Conservation (phyloP, 2,888 invertebrate species). For the Melitaea athalia region DNA sequence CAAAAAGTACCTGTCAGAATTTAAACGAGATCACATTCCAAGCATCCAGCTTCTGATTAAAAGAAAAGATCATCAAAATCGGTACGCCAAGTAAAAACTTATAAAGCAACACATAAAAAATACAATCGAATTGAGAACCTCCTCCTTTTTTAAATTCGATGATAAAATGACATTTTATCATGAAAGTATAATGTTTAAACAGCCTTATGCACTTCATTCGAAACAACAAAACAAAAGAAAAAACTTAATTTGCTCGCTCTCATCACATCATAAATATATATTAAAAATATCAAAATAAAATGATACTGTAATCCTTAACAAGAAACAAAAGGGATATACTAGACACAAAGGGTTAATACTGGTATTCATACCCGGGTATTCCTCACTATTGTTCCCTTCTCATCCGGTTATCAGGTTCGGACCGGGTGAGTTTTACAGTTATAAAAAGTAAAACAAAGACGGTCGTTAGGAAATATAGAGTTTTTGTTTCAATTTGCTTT, state of each 20-base stretch:
- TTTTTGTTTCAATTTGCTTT: too few species aligned
- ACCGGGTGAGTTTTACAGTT: constrained; percentile 24
- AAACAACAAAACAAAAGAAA: too few species aligned
- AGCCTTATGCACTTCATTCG: not conserved
- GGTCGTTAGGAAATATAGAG: not conserved
- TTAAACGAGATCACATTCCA: too few species aligned
- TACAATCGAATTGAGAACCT: too few species aligned
- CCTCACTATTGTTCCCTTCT: constrained; percentile 34
- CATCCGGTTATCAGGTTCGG: constrained; percentile 36
- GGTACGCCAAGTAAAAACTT: too few species aligned
- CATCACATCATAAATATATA: not conserved
- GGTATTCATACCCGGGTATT: constrained; percentile 22
- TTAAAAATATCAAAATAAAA: not conserved
- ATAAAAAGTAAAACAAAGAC: not conserved
- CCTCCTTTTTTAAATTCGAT: too few species aligned
- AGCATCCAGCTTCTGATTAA: too few species aligned
- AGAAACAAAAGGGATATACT: not conserved
- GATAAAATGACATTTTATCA: too few species aligned
- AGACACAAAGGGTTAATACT: constrained; percentile 20
- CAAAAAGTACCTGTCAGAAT: too few species aligned
- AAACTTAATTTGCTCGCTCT: not conserved
- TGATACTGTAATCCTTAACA: not conserved
- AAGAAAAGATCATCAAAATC: too few species aligned
- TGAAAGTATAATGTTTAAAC: too few species aligned
- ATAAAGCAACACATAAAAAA: too few species aligned